Conservation (phyloP, 2,797 vertebrate species). For the Pipistrellus nathusii region DNA sequence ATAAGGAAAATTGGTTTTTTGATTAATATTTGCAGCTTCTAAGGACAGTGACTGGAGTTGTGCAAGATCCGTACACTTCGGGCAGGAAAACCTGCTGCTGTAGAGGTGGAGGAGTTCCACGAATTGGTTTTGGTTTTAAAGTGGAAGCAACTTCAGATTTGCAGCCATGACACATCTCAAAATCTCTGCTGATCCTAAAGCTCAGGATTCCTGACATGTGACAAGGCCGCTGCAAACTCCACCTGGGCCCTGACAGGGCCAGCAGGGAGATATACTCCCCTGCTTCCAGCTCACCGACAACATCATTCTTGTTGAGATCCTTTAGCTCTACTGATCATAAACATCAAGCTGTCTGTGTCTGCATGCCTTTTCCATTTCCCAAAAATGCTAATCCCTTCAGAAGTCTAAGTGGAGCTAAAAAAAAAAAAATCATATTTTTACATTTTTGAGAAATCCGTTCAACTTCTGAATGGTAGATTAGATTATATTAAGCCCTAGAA, state of each 20-base stretch:
- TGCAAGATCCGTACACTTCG: background rate
- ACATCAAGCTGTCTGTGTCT: background rate
- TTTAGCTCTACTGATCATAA: background rate
- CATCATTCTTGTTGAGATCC: background rate
- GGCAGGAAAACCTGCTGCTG: background rate
- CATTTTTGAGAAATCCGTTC: background rate
- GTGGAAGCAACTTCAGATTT: background rate
- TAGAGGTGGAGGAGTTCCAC: background rate
- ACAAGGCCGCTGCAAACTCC: fast-evolving
- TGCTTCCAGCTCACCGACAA: no score
- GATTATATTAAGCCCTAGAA: background rate
- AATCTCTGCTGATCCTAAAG: background rate
- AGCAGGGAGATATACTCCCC: background rate
- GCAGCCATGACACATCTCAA: background rate
- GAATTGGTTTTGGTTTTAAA: background rate
- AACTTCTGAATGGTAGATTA: background rate
- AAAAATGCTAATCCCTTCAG: background rate
- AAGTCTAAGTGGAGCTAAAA: background rate
- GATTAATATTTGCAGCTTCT: background rate
- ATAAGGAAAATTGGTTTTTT: background rate
- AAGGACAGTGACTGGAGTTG: background rate
- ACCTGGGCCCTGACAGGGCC: background rate
- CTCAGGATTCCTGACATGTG: background rate
- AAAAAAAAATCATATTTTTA: background rate
- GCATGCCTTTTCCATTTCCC: background rate